Base-by-base conservation (phyloP, 2,797 vertebrate genomes). In the Oreonectes daqikongensis region DNA sequence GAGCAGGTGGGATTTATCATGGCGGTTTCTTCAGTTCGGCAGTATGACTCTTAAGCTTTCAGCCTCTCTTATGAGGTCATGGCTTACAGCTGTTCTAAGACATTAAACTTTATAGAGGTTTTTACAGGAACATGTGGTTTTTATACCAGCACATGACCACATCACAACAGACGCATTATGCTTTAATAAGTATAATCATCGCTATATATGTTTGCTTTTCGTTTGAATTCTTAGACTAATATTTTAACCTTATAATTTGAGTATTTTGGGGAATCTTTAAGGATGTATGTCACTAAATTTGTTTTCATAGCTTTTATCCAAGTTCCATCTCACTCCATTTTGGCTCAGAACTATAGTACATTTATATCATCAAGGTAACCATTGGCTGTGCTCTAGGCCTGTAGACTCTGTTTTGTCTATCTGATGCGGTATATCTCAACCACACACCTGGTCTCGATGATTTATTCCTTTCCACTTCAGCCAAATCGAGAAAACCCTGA, bases 1-100 rank as follows among this genome's bases (percentile, higher is more conserved):
- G 53, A 77, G 73, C 82, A 79, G 79, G 77, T 81, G 79, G 28
- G 9, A 74, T 77, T 72, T 79, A 61, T 67, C 63, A 71, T 72
- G 52, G 80, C 22, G 63, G 61, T 69, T 81, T 70, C 79, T 75
- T 75, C 52, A 75, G 64, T 52, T 55, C 18, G 24, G 68, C 20
- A 22, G 35, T 65, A 65, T 15, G 12, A 44, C 30, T 81, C 80
- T 63, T 4, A 26, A 70, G 65, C 72, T 72, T 65, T 76, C 59
- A 53, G 48, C 68, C 61, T 75, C 55, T 44, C 75, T 59, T 77
- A 72, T 69, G 68, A 80, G 79, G 63, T 81, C 75, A 75, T 1
- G 1, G 26, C 60, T 48, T 60, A 57, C 76, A 71, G 59, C 35
- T 60, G 69, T 65, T 42, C 60, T 63, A 38, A 32, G 40, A 55